phyloP scores from a whole-genome alignment of 1,140 invertebrate genomes.

The Drosophila ananassae region DNA sequence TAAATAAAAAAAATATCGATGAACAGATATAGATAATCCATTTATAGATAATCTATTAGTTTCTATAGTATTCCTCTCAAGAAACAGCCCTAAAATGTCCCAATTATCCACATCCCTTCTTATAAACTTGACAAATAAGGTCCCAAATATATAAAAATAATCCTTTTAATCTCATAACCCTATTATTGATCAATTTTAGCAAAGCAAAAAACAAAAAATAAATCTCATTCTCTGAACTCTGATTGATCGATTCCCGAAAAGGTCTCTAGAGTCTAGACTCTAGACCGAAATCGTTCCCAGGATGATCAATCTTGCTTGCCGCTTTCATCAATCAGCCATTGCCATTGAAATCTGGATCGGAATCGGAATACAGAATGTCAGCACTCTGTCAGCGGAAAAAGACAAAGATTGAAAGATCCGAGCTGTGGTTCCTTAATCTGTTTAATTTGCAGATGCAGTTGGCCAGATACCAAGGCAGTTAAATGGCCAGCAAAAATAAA shows the following conservation, averaged over 20 bases:
- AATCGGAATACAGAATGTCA: constrained; percentile 67
- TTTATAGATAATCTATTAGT: too few species aligned
- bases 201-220: neutral
- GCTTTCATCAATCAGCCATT: constrained; percentile 61
- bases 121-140: too few species aligned
- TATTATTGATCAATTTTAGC: neutral
- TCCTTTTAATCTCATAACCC: too few species aligned
- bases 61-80: too few species aligned
- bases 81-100: too few species aligned
- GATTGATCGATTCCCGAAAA: constrained; percentile 38
- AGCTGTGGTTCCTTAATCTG: constrained; percentile 34
- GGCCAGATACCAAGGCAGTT: constrained; percentile 20
- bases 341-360: constrained; percentile 63
- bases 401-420: constrained; percentile 16
- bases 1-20: too few species aligned
- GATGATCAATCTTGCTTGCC: constrained; percentile 60
- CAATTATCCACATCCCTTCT: too few species aligned
- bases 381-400: constrained; percentile 57
- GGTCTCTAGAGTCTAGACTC: neutral
- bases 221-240: neutral
- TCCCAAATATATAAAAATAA: too few species aligned
- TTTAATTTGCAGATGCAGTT: constrained; percentile 49
- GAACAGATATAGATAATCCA: too few species aligned
- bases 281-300: constrained; percentile 19
- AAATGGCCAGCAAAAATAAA: constrained; percentile 11